These are phyloP conservation scores for Oreochromis mossambicus DNA, from an alignment of 2,797 vertebrate species.

Conservation along the genomic window DNA sequence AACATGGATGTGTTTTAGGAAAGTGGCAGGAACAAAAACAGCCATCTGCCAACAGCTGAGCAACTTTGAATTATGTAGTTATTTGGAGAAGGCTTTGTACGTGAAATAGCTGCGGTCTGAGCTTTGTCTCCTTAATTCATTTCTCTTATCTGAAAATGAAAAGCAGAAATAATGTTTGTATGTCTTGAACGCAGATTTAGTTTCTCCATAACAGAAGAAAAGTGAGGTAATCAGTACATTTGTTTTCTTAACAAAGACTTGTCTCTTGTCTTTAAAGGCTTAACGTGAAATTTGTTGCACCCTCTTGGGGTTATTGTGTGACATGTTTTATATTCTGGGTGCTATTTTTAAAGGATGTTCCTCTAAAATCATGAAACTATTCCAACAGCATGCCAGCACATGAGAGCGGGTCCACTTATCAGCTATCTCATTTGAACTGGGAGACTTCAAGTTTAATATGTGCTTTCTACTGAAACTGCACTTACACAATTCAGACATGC, in stretches of 20 bases:
- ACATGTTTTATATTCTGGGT: neutral
- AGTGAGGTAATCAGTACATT: neutral
- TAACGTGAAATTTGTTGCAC: neutral
- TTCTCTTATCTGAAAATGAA: constrained; percentile 36
- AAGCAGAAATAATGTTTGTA: neutral
- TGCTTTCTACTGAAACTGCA: neutral
- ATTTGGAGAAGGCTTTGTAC: constrained; percentile 13
- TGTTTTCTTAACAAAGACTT: constrained; percentile 2
- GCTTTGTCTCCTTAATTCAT: neutral
- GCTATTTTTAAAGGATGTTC: neutral
- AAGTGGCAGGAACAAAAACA: neutral
- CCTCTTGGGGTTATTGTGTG: neutral
- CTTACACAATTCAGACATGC: neutral
- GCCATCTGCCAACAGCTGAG: constrained; percentile 5
- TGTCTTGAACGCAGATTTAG: neutral
- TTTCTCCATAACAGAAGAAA: constrained; percentile 8
- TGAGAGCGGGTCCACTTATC: neutral
- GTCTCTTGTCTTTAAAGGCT: neutral
- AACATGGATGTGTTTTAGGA: constrained; percentile 14
- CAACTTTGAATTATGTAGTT: neutral
- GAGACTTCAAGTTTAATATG: neutral
- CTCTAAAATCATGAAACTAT: neutral
- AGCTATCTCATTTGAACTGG: accelerated
- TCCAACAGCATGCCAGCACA: neutral
- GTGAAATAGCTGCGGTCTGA: neutral